These are phyloP conservation scores for Atta cephalotes DNA, from an alignment of 1,140 invertebrate genomes.

Conservation along the genomic window DNA sequence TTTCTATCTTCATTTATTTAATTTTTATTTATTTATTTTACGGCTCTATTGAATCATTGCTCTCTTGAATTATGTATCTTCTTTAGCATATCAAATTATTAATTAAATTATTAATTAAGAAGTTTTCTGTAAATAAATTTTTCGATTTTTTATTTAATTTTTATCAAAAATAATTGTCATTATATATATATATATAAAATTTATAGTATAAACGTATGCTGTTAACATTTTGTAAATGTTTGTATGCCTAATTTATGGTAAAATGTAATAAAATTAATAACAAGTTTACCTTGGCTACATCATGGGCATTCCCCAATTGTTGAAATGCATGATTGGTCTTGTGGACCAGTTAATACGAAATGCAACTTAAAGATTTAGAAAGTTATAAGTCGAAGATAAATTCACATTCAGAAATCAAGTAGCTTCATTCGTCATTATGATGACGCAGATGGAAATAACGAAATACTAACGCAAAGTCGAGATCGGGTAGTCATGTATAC, in stretches of 20 bases:
- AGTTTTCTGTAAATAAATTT: background rate
- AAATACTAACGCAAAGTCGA: background rate
- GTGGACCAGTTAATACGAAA: slow-evolving; percentile 11
- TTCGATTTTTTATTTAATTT: background rate
- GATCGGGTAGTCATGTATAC: background rate
- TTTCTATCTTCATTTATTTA: background rate
- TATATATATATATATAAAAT: background rate
- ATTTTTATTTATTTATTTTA: slow-evolving; percentile 1
- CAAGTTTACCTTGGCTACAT: background rate
- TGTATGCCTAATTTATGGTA: background rate
- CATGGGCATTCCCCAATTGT: slow-evolving; percentile 60
- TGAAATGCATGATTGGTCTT: slow-evolving; percentile 3
- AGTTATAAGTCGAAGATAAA: slow-evolving; percentile 20
- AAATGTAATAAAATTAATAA: background rate
- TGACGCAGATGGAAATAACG: slow-evolving; percentile 51
- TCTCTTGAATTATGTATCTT: background rate
- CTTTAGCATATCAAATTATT: background rate
- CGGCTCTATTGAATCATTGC: background rate
- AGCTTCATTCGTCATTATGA: background rate
- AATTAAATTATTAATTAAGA: background rate
- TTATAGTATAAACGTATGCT: background rate
- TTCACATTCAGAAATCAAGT: background rate
- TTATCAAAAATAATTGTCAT: background rate
- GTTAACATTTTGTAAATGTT: background rate
- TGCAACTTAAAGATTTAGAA: slow-evolving; percentile 21